A percentile compares a stretch with the other conserved stretches of the same genome.
These are phyloP conservation scores for Hyphantria cunea DNA, from an alignment of 1,140 invertebrate genomes.

Conservation along the genomic window DNA sequence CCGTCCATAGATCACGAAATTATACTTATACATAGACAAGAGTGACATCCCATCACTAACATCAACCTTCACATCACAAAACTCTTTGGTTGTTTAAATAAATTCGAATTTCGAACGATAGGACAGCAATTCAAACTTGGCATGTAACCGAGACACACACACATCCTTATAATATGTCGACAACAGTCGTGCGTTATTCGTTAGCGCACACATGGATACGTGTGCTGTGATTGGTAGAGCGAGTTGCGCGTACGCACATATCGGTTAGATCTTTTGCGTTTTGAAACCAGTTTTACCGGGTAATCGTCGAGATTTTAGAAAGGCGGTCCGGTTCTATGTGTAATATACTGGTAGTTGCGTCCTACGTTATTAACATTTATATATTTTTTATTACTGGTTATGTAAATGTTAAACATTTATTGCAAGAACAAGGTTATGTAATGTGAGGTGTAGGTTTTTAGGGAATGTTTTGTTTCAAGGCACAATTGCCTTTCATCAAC, in stretches of 20 bases:
- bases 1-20: constrained; percentile 24
- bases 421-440: constrained; percentile 18
- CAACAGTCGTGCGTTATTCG: constrained; percentile 12
- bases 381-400: constrained; percentile 31
- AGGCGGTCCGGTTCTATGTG: constrained; percentile 49
- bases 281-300: constrained; percentile 58
- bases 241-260: constrained; percentile 57
- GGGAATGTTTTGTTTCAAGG: too few species aligned
- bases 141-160: constrained; percentile 52
- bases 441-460: background rate
- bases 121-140: constrained; percentile 26
- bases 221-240: constrained; percentile 35
- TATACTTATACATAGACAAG: constrained; percentile 14
- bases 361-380: constrained; percentile 22
- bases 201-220: constrained; percentile 31
- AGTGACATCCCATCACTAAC: constrained; percentile 22
- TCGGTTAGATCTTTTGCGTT: constrained; percentile 55
- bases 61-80: constrained; percentile 13
- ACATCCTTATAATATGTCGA: constrained; percentile 37
- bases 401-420: constrained; percentile 35
- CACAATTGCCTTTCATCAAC: too few species aligned
- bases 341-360: constrained; percentile 37
- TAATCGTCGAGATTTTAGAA: constrained; percentile 76
- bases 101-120: constrained; percentile 38
- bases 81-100: constrained; percentile 12